Base-by-base conservation (phyloP, 2,113 vertebrate species). In the Pristiophorus japonicus region DNA sequence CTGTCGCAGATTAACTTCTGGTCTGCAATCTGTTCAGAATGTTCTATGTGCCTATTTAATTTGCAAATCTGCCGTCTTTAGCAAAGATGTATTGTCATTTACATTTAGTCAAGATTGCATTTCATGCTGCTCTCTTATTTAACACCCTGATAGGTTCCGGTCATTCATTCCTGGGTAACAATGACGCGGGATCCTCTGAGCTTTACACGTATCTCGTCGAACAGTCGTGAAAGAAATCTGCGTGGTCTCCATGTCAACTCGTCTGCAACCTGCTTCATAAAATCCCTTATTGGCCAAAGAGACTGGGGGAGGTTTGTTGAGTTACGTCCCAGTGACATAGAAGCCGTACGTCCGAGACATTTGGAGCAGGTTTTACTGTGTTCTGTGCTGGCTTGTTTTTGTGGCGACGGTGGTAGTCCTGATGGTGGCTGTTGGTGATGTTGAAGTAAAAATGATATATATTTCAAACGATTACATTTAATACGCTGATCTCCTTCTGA, bases 141-240 rank as follows among this genome's bases (percentile, higher is more conserved):
- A 95, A 95, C 88, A 96, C 45, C 62, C 38, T 30, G 95, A 95
- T 94, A 38, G 96, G 84, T 96, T 96, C 96, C 96, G 95, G 95
- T 95, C 91, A 96, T 95, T 95, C 95, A 95, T 95, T 78, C 88
- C 92, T 45, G 78, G 95, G 95, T n/a, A 95, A 95, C 88, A 95
- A 95, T 95, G 95, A 96, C 96, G 96, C 96, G 95, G 78, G 95
- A 66, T 96, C 90, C 95, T 96, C 95, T 91, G 45, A 96, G 95
- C 24, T 73, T 95, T 95, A 63, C 96, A 95, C 88, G 63, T 65
- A 45, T 93, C 87, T 70, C 66, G 66, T 95, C 51, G 73, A 95
- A 84, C 67, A 84, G 85, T 45, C 95, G 95, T 73, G 96, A 96
- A 95, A 95, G 73, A 94, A 34, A 47, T n/a, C n/a, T 95, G 96